Conservation (phyloP, 92 coral and sea anemone species). For the Bergia sp. region DNA sequence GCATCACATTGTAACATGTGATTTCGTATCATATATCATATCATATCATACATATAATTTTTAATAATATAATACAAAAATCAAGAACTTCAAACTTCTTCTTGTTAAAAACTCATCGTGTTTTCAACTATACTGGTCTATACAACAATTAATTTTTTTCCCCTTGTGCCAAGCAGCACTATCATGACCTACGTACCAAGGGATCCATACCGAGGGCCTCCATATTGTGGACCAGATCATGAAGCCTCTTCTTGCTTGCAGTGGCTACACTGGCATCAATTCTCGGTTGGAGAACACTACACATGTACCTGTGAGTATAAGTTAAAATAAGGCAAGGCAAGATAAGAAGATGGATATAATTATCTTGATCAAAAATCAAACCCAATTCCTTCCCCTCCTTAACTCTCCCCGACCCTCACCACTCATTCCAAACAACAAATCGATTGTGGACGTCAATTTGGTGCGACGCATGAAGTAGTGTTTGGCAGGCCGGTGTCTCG, state of each 20-base stretch:
- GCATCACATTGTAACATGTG: neutral
- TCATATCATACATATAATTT: neutral
- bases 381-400: no score
- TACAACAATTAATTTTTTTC: no score
- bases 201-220: neutral
- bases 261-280: neutral
- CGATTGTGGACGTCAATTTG: no score
- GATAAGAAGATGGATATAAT: neutral
- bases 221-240: constrained; percentile 3
- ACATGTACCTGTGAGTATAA: neutral
- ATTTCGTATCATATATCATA: neutral
- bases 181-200: neutral
- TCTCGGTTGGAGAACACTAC: constrained; percentile 9
- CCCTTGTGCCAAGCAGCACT: no score
- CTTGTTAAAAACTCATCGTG: no score
- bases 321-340: no score
- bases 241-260: neutral
- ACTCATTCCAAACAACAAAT: neutral
- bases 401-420: no score
- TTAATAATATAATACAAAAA: no score
- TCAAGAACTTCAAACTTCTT: no score
- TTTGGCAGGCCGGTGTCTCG: no score
- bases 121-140: no score
- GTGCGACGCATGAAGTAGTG: no score
- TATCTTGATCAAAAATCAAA: neutral